Evolutionary conservation across 2,888 invertebrate genomes (phyloP).

Genomic region (Sminthurinus aureus): DNA sequence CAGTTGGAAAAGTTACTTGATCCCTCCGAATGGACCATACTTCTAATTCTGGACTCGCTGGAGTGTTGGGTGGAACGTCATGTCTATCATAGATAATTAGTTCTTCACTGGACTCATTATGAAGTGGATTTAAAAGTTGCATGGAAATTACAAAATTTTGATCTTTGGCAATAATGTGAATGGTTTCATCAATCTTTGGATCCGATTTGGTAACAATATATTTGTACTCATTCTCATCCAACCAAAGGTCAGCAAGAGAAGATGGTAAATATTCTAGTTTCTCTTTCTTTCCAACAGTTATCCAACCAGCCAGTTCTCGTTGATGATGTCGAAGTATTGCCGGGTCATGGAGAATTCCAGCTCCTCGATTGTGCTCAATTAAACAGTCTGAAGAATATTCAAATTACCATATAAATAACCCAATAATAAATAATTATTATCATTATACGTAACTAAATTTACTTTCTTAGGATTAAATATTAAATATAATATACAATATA

Average conservation of each 20-base stretch:
- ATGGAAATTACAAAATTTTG: constrained; percentile 88
- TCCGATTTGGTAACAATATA: constrained; percentile 79
- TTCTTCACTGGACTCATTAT: constrained; percentile 84
- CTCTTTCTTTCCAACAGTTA: constrained; percentile 75
- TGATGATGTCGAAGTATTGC: constrained; percentile 83
- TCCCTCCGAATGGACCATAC: constrained; percentile 84
- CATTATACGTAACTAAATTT: no score
- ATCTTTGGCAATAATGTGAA: constrained; percentile 61
- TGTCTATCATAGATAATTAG: constrained; percentile 81
- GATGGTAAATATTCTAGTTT: constrained; percentile 77
- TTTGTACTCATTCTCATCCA: constrained; percentile 78
- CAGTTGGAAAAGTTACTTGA: constrained; percentile 86
- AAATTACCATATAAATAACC: neutral
- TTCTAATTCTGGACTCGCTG: constrained; percentile 62
- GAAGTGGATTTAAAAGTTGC: constrained; percentile 88
- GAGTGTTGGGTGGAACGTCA: constrained; percentile 64
- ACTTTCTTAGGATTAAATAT: no score
- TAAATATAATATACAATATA: no score
- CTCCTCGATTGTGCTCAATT: constrained; percentile 82
- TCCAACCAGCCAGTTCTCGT: constrained; percentile 93
- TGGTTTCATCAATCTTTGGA: constrained; percentile 67
- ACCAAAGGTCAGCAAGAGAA: constrained; percentile 69
- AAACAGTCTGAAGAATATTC: constrained; percentile 64
- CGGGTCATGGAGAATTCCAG: constrained; percentile 93
- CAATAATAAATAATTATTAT: constrained; percentile 18